Base-by-base conservation (phyloP, 2,113 vertebrate genomes). In the Odocoileus hemionus region DNA sequence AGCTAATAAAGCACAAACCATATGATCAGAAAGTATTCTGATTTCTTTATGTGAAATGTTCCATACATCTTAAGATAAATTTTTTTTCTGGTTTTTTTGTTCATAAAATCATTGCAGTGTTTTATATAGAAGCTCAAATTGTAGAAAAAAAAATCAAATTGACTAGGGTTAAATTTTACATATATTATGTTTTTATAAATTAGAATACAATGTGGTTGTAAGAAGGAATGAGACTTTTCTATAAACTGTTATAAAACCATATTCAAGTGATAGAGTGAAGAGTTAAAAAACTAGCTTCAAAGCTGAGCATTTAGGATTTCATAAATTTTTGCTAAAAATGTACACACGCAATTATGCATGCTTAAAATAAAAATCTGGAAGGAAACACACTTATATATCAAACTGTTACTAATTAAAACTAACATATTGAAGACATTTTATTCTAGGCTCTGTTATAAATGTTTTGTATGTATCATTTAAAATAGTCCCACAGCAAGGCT, bases 371-470 rank as follows among this genome's bases (percentile, higher is more conserved):
- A 54, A 91, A 79, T 82, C 28, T 95, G 16, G 43, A 92, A 82
- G 55, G 47, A 91, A 93, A 93, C 30, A 67, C 2, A 50, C 26
- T 76, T 87, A n/a, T 54, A 67, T 23, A 96, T 86, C 28, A 92
- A 82, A 52, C 57, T 97, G 57, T 67, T 90, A 91, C 54, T 64
- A 85, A 91, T 96, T 95, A 74, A 94, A 89, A 74, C 23, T 95
- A 86, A 33, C 1, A 39, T 82, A 74, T 70, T 67, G 52, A 89
- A 79, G 70, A 89, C 9, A 67, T 45, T 84, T 55, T 58, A 85
- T 64, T 50, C 55, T 30, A 89, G 4, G 5, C 12, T 95, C 4
- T 93, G 0, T 78, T 95, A 28, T 86, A 95, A 92, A 87, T 90
- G 28, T 21, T 86, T 86, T 92, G 8, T 60, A 36, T 36, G 26